These are phyloP conservation scores for Lasioglossum lativentre DNA, from an alignment of 2,888 invertebrate genomes.

Conservation along the genomic window DNA sequence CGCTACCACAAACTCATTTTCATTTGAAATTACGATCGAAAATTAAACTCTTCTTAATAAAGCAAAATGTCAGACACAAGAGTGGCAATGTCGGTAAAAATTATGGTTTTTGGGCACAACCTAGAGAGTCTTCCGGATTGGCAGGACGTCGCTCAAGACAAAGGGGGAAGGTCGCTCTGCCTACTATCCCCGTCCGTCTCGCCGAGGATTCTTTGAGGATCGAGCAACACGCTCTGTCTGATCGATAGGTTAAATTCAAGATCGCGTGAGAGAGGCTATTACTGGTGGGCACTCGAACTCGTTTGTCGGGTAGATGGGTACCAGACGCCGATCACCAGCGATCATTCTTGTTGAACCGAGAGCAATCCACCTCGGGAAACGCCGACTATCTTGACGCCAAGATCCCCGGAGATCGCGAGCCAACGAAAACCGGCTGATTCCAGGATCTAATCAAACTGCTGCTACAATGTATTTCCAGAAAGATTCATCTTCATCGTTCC, in stretches of 20 bases:
- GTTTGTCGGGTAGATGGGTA: conserved; percentile 60
- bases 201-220: conserved; percentile 43
- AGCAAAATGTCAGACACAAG: background rate
- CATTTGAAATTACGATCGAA: too few relatives aligned
- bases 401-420: background rate
- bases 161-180: conserved; percentile 59
- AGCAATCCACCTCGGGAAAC: conserved; percentile 36
- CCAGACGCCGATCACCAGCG: conserved; percentile 61
- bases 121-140: conserved; percentile 8
- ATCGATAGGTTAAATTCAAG: conserved; percentile 70
- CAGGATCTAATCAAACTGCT: conserved; percentile 4
- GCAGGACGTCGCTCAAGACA: conserved; percentile 41
- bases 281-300: conserved; percentile 51
- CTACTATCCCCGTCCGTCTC: conserved; percentile 54
- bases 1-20: too few relatives aligned
- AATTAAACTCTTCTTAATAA: too few relatives aligned
- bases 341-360: conserved; percentile 57
- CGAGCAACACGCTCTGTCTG: conserved; percentile 53
- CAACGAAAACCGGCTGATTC: conserved; percentile 9
- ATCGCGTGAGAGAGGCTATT: conserved; percentile 70
- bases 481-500: background rate
- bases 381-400: conserved; percentile 26
- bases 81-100: background rate
- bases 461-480: background rate
- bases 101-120: background rate